Evolutionary conservation across 2,797 vertebrate genomes (phyloP), one percentile per base, ranked within the genome.

Genomic region (Halcyon smyrnensis): DNA sequence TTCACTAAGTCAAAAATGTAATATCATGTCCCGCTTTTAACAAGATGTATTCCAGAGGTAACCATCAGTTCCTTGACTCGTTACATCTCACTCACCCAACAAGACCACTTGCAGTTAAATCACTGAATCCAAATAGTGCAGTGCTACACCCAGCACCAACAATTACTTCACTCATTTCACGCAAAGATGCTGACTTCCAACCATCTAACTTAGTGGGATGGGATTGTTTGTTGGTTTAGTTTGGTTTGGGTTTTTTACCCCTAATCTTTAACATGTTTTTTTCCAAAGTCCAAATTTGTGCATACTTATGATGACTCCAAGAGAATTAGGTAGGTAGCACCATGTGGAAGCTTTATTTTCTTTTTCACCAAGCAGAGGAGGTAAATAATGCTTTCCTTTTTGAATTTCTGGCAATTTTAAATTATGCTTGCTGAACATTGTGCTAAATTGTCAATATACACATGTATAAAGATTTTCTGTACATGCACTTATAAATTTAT

Each of bases 401-500:
- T 69, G 32, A 73, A 73, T 53, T 94, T 70, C 15, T 36, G 15
- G 19, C 6, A 87, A 48, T 28, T 57, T 37, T 39, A 76, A 15
- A 10, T 37, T 85, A 20, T 37, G 3, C 1, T 50, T 71, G 11
- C 63, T 76, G 24, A 60, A 53, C 3, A 25, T 12, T 75, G 12
- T 34, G 27, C 10, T 67, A 60, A 63, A 64, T 64, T 76, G 15
- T 9, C 39, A 56, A n/a, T 30, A 32, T 32, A 51, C 5, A 23
- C 7, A 23, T 34, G 34, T 24, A 45, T 11, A 28, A 84, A 46
- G 8, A 24, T 77, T 74, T 90, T 70, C 16, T 84, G 11, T 6
- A 43, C 2, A 4, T 0, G 0, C 1, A 39, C 4, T 23, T n/a
- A 11, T 46, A 32, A 62, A 51, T 71, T 54, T 46, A 2, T 75